phyloP scores from a whole-genome alignment of 2,797 vertebrate species.

The Allobates femoralis region DNA sequence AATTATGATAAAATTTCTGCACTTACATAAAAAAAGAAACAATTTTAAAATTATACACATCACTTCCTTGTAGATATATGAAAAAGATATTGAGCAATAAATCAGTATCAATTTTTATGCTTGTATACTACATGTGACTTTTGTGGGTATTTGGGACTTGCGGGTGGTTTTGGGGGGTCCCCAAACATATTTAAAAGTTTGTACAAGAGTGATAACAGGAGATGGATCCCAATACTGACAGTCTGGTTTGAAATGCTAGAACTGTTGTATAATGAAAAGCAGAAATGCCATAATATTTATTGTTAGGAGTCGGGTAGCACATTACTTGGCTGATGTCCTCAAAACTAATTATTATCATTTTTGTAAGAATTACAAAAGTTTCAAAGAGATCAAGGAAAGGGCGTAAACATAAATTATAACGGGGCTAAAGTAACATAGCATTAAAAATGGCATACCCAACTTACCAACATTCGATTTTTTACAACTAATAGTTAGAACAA shows the following conservation, averaged over 20 bases:
- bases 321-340: slow-evolving; percentile 13
- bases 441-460: not conserved
- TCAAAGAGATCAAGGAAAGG: not conserved
- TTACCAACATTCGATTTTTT: too few relatives aligned
- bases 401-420: not conserved
- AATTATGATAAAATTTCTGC: too few relatives aligned
- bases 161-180: too few relatives aligned
- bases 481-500: too few relatives aligned
- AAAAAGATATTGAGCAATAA: not conserved
- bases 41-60: not conserved
- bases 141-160: not conserved
- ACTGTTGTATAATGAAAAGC: too few relatives aligned
- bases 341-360: slow-evolving; percentile 11
- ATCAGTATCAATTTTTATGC: not conserved
- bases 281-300: slow-evolving; percentile 28
- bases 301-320: not conserved
- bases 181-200: too few relatives aligned
- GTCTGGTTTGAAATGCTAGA: slow-evolving; percentile 10
- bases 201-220: not conserved
- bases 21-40: not conserved
- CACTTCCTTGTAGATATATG: not conserved
- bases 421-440: not conserved
- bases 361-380: not conserved
- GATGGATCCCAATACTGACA: not conserved
- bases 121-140: not conserved